These are phyloP conservation scores for Rhamnusium bicolor DNA, from an alignment of 2,888 invertebrate species.

Conservation along the genomic window DNA sequence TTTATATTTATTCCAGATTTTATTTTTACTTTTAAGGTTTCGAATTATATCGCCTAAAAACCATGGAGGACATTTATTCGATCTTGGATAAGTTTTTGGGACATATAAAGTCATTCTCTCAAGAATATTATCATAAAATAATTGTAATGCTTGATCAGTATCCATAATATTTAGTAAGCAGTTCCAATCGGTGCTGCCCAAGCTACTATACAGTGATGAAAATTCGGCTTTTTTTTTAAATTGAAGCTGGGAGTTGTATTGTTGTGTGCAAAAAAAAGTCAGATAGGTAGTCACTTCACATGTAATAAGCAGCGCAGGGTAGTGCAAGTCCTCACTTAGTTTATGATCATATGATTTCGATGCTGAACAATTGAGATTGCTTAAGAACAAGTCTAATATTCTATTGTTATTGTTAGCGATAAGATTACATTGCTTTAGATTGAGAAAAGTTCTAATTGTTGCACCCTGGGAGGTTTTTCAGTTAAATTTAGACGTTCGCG, in stretches of 20 bases:
- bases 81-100: neutral
- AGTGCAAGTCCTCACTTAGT: too few relatives aligned
- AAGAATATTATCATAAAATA: neutral
- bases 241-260: neutral
- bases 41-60: neutral
- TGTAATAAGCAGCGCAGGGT: too few relatives aligned
- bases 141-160: neutral
- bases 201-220: neutral
- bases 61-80: neutral
- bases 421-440: too few relatives aligned
- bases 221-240: neutral
- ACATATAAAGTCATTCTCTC: neutral
- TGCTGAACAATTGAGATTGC: too few relatives aligned
- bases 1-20: neutral
- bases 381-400: too few relatives aligned
- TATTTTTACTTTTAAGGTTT: neutral
- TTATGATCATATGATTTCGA: too few relatives aligned
- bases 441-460: too few relatives aligned
- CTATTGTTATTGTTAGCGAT: too few relatives aligned
- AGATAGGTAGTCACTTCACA: too few relatives aligned
- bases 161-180: neutral
- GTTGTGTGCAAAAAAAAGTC: neutral
- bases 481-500: too few relatives aligned
- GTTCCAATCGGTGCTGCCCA: neutral
- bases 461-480: too few relatives aligned